Percentiles rank a stretch among this genome's conserved stretches.
Conservation (phyloP, 1,140 invertebrate genomes). For the Schlechtendalia chinensis region DNA sequence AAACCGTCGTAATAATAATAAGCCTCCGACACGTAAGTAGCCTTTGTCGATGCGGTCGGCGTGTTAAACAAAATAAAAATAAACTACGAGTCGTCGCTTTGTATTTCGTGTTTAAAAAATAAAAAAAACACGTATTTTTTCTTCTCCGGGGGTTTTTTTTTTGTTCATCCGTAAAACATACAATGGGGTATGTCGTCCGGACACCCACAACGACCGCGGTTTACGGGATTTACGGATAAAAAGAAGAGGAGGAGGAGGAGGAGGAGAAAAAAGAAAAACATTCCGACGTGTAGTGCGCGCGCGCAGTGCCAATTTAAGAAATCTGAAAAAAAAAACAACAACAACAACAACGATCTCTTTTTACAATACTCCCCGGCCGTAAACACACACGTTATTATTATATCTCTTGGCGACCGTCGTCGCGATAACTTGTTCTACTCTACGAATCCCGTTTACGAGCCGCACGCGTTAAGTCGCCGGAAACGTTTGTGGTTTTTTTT, state of each 20-base stretch:
- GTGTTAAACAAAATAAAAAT: slow-evolving; percentile 36
- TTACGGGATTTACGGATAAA: slow-evolving; percentile 26
- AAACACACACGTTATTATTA: too few relatives aligned
- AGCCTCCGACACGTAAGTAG: slow-evolving; percentile 27
- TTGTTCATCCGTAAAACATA: neutral
- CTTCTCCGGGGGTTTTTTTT: slow-evolving; percentile 16
- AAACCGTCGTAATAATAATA: slow-evolving; percentile 31
- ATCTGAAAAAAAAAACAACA: neutral
- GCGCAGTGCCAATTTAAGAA: neutral
- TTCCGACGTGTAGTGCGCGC: neutral
- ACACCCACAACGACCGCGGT: slow-evolving; percentile 49
- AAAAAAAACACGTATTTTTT: slow-evolving; percentile 27
- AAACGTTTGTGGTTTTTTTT: too few relatives aligned
- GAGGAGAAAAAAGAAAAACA: slow-evolving; percentile 1
- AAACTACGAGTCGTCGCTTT: slow-evolving; percentile 39
- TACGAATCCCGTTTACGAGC: too few relatives aligned
- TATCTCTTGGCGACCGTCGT: too few relatives aligned
- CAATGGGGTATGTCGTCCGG: slow-evolving; percentile 31
- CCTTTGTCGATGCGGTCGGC: slow-evolving; percentile 47
- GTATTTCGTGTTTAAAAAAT: slow-evolving; percentile 30
- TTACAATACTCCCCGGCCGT: too few relatives aligned
- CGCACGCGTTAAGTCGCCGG: too few relatives aligned
- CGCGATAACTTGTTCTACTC: too few relatives aligned
- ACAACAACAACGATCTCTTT: too few relatives aligned
- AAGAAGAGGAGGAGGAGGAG: neutral